Percentiles rank a stretch among this genome's conserved stretches.
Evolutionary conservation across 2,113 vertebrate genomes (phyloP).

Genomic region (Danio rerio): DNA sequence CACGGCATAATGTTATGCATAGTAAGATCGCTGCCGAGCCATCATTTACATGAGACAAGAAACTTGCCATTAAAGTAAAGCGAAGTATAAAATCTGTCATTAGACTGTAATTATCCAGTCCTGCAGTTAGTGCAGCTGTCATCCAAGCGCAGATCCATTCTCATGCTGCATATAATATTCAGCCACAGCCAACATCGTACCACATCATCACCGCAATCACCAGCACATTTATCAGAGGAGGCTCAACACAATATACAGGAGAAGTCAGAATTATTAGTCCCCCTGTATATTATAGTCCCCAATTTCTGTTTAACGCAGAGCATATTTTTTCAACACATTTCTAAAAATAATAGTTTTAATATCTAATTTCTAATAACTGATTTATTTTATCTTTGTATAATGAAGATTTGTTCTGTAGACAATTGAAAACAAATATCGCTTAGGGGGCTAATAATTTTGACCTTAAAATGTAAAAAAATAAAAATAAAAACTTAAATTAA

Average conservation of each 20-base stretch:
- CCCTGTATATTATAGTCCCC: too few relatives aligned
- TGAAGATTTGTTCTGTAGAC: too few relatives aligned
- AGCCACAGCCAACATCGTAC: neutral
- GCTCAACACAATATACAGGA: conserved; percentile 8
- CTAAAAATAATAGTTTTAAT: too few relatives aligned
- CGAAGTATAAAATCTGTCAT: conserved; percentile 18
- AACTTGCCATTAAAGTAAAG: conserved; percentile 40
- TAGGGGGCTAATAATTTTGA: too few relatives aligned
- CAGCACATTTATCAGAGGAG: conserved; percentile 23
- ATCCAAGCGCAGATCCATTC: conserved; percentile 24
- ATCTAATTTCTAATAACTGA: too few relatives aligned
- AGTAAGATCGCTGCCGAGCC: neutral
- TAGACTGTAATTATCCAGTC: conserved; percentile 23
- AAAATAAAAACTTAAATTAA: too few relatives aligned
- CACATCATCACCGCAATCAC: conserved; percentile 29
- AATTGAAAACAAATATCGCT: too few relatives aligned
- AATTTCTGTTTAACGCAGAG: too few relatives aligned
- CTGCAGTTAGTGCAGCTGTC: conserved; percentile 15
- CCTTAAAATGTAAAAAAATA: too few relatives aligned
- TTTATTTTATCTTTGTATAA: too few relatives aligned
- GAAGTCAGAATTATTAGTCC: too few relatives aligned
- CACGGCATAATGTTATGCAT: neutral
- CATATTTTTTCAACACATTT: too few relatives aligned
- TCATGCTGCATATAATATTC: conserved; percentile 17
- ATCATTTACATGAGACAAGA: conserved; percentile 27